Base-by-base conservation (phyloP, 1,140 invertebrate species). In the Telenomus remus region DNA sequence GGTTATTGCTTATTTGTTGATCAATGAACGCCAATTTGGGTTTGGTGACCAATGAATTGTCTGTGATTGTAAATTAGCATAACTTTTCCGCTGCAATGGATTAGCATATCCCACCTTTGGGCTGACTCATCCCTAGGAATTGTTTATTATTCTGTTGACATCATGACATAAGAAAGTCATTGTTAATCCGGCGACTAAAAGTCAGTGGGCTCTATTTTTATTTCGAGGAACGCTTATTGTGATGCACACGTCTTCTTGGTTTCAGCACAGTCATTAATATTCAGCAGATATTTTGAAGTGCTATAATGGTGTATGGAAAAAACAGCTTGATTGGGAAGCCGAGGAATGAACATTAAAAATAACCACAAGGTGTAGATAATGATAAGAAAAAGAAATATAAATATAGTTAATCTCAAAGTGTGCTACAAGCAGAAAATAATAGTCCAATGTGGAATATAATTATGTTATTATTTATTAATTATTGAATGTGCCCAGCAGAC, bases 1-100 rank as follows among this genome's bases (percentile, higher is more conserved):
- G 12, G 8, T 7, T 27, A 11, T 27, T 19, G 46, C 6, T 27
- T 48, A 48, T 19, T 42, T 13, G 8, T 63, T 10, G 50, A 64
- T 55, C 43, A 48, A 55, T 54, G 46, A 56, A 15, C 12, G 19
- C 19, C 55, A 43, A 65, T 65, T 65, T 51, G 10, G 13, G 42
- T 37, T 55, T 33, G 6, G 12, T 49, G 15, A 5, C 49, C 61
- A 65, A 65, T 55, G 27, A 47, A 7, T 13, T 14, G 11, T 34
- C 14, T 42, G 51, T 27, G 13, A 43, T 39, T 11, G 1, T 27
- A 5, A 13, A 56, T 65, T 65, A 65, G 34, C 63, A 65, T 65
- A 55, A 65, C 50, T 49, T 65, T 65, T 65, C 34, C 56, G 55
- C 34, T 56, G 44, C 53, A 48, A 65, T 37, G 9, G 13, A 66